Evolutionary conservation across 2,888 invertebrate species (phyloP).

Genomic region (Sesia bembeciformis): DNA sequence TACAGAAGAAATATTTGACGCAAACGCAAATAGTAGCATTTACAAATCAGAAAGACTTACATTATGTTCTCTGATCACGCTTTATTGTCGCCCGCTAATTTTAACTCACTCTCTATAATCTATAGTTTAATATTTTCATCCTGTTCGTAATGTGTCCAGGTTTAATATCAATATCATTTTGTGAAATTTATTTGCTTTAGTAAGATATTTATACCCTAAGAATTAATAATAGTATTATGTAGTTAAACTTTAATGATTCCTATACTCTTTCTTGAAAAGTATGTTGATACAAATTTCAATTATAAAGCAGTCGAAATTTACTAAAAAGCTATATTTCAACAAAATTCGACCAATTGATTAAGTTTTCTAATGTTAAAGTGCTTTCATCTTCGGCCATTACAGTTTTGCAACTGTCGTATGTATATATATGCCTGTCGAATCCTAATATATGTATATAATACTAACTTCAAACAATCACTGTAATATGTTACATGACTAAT

Average conservation of each 20-base stretch:
- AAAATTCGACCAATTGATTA: conserved; percentile 12
- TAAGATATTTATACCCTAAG: neutral
- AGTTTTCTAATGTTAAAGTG: conserved; percentile 11
- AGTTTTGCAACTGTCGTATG: conserved; percentile 15
- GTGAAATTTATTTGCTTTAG: neutral
- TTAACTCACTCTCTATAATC: neutral
- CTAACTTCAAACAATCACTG: conserved; percentile 42
- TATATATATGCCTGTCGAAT: conserved; percentile 20
- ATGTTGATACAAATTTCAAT: no score
- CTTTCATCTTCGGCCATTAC: conserved; percentile 9
- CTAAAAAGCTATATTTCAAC: no score
- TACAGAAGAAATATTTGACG: no score
- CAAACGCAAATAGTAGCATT: no score
- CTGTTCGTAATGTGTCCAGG: no score
- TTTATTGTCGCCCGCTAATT: conserved; percentile 5
- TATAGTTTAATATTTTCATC: no score
- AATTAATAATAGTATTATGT: no score
- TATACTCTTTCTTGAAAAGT: no score
- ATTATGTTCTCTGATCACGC: neutral
- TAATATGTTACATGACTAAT: conserved; percentile 55
- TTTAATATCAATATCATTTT: no score
- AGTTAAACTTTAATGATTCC: no score
- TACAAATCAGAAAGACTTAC: no score
- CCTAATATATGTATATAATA: conserved; percentile 27
- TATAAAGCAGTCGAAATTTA: no score